Conservation (phyloP, 2,797 vertebrate genomes). For the Cheirogaleus major region DNA sequence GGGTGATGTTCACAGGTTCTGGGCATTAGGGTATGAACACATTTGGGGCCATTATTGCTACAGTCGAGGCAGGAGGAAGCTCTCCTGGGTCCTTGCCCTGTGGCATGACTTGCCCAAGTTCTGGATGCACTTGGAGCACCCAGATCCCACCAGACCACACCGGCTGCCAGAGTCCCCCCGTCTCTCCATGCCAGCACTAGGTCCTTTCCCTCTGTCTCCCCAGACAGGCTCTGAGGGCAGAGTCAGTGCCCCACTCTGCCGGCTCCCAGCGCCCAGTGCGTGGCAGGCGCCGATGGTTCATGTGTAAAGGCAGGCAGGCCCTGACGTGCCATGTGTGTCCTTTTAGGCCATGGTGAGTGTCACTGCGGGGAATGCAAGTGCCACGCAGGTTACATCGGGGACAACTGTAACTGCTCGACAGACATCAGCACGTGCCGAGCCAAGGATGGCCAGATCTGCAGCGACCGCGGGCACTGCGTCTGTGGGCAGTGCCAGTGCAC, state of each 20-base stretch:
- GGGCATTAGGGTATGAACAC: neutral
- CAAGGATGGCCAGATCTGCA: conserved; percentile 94
- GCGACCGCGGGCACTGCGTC: conserved; percentile 91
- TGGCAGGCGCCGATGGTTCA: accelerated
- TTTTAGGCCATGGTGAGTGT: conserved; percentile 94
- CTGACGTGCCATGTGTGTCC: neutral
- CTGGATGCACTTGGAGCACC: neutral
- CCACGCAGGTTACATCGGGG: conserved; percentile 92
- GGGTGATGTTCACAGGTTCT: neutral
- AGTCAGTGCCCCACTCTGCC: neutral
- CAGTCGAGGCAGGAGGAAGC: neutral
- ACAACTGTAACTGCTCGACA: conserved; percentile 97
- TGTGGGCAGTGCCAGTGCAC: conserved; percentile 95
- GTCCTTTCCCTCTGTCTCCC: neutral
- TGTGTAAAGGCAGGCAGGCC: neutral
- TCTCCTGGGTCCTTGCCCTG: neutral
- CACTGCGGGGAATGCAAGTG: conserved; percentile 98
- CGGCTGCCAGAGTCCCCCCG: accelerated
- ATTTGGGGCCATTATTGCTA: neutral
- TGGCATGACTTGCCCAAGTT: neutral
- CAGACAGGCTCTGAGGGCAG: neutral
- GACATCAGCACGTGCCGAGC: conserved; percentile 90
- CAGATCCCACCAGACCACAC: neutral
- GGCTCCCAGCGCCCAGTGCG: neutral
- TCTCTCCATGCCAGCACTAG: neutral